A percentile compares a stretch with the other conserved stretches of the same genome.
phyloP scores from a whole-genome alignment of 2,888 invertebrate genomes.

The Brenthis ino region DNA sequence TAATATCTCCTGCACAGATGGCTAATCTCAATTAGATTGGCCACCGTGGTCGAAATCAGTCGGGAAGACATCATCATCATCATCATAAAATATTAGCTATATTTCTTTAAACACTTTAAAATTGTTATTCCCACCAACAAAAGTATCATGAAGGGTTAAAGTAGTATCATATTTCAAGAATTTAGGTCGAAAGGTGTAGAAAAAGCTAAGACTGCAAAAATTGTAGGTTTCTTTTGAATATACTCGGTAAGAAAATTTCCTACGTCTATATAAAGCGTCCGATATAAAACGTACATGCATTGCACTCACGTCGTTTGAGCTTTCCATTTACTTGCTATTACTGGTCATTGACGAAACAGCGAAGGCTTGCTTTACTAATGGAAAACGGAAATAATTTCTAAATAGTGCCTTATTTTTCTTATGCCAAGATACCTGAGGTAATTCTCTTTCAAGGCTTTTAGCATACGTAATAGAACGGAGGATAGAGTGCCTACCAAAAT shows the following conservation, averaged over 20 bases:
- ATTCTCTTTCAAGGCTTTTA: conserved; percentile 29
- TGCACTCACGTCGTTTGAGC: conserved; percentile 23
- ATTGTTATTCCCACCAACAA: too few species aligned
- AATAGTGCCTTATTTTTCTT: conserved; percentile 24
- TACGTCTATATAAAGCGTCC: not conserved
- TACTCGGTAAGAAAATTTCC: conserved; percentile 6
- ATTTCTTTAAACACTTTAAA: too few species aligned
- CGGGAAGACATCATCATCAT: too few species aligned
- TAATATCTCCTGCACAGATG: too few species aligned
- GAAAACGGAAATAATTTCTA: conserved; percentile 36
- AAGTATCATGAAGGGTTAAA: too few species aligned
- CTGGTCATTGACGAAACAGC: conserved; percentile 37
- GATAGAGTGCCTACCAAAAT: not conserved
- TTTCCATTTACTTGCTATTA: conserved; percentile 32
- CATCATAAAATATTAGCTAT: too few species aligned
- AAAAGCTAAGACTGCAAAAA: not conserved
- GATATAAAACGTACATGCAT: conserved; percentile 21
- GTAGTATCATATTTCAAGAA: not conserved
- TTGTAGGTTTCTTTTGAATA: not conserved
- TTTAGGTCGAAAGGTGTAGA: not conserved
- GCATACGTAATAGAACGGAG: conserved; percentile 8
- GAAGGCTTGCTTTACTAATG: conserved; percentile 34
- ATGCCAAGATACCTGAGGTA: conserved; percentile 19
- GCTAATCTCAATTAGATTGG: too few species aligned
- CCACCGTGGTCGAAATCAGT: too few species aligned